A percentile compares a stretch with the other conserved stretches of the same genome.
Evolutionary conservation across 2,888 invertebrate species (phyloP).

Genomic region (Torymus texanus): DNA sequence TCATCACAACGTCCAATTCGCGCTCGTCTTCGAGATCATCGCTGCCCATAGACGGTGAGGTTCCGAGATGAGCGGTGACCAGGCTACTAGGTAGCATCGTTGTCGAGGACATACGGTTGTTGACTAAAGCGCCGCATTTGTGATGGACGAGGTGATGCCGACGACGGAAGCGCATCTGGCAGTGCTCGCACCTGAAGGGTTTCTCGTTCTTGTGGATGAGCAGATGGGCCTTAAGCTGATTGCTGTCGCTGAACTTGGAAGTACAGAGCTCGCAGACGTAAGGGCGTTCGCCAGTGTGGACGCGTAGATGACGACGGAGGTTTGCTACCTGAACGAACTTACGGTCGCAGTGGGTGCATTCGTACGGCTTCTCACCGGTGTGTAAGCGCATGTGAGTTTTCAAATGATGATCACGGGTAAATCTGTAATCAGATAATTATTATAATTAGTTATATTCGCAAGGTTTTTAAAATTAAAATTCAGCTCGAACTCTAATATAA

Average conservation of each 20-base stretch:
- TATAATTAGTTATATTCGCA: constrained; percentile 66
- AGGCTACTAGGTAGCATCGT: constrained; percentile 63
- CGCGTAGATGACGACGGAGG: constrained; percentile 89
- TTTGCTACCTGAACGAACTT: constrained; percentile 97
- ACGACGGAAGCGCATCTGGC: constrained; percentile 87
- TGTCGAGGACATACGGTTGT: constrained; percentile 15
- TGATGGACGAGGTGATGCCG: constrained; percentile 91
- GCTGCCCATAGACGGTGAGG: constrained; percentile 65
- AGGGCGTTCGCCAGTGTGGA: constrained; percentile 94
- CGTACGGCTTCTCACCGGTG: constrained; percentile 95
- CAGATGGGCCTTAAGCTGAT: constrained; percentile 92
- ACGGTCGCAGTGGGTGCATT: constrained; percentile 92
- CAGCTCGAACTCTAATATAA: no score
- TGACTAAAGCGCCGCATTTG: constrained; percentile 80
- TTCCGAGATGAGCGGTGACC: constrained; percentile 66
- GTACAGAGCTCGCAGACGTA: constrained; percentile 91
- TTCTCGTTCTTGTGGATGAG: constrained; percentile 93
- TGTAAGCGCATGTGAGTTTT: constrained; percentile 95
- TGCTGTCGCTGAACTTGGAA: constrained; percentile 92
- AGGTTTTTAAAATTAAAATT: no score
- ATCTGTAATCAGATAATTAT: constrained; percentile 73
- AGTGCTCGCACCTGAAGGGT: constrained; percentile 88
- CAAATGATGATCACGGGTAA: constrained; percentile 93
- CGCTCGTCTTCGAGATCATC: constrained; percentile 66
- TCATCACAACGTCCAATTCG: constrained; percentile 75